These are phyloP conservation scores for Adelphocoris suturalis DNA, from an alignment of 2,888 invertebrate genomes.

Conservation along the genomic window DNA sequence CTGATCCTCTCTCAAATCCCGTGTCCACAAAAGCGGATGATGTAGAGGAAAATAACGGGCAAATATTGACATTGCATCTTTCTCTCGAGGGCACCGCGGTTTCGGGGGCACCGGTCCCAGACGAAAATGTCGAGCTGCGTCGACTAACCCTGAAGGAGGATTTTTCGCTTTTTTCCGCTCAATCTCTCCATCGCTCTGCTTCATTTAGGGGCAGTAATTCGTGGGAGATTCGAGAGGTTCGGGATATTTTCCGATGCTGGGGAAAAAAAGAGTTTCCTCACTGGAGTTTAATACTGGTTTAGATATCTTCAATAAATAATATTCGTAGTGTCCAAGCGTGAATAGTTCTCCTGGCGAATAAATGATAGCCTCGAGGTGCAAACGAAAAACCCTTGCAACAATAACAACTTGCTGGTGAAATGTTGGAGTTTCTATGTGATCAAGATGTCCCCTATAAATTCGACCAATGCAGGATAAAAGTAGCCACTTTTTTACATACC, in stretches of 20 bases:
- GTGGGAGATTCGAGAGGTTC: neutral
- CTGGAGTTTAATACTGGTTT: too few species aligned
- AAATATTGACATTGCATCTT: slow-evolving; percentile 16
- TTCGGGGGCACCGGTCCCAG: neutral
- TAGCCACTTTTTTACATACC: too few species aligned
- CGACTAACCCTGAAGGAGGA: neutral
- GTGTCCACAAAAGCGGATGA: slow-evolving; percentile 34
- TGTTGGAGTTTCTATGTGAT: too few species aligned
- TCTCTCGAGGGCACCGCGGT: neutral
- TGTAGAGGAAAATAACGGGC: slow-evolving; percentile 25
- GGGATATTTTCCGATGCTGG: neutral
- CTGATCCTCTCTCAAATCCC: slow-evolving; percentile 1
- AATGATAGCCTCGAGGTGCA: too few species aligned
- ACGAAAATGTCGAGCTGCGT: neutral
- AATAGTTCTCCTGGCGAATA: too few species aligned
- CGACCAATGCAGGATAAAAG: too few species aligned
- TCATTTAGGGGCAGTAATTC: neutral
- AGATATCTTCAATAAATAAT: too few species aligned
- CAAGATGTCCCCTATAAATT: too few species aligned
- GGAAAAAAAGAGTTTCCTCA: too few species aligned
- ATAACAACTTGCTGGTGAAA: too few species aligned
- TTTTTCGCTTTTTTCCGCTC: neutral
- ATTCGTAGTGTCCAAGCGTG: too few species aligned
- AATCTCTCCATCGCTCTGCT: neutral
- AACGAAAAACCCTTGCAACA: too few species aligned